Base-by-base conservation (phyloP, 2,888 invertebrate genomes). In the Cosmopolites sordidus region DNA sequence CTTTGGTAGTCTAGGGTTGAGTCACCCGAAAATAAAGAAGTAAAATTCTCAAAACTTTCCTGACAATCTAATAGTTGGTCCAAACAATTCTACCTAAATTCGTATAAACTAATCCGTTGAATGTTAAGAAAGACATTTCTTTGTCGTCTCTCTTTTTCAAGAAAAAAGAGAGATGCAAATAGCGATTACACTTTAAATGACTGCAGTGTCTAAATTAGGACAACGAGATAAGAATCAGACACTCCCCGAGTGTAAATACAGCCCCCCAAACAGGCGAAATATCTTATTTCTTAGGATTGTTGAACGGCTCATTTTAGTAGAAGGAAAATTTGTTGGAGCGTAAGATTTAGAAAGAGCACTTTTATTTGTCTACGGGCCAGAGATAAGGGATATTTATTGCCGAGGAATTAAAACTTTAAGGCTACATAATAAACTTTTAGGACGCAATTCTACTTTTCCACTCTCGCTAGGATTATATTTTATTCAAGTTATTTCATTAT, bases 201-300 rank as follows among this genome's bases (percentile, higher is more conserved):
- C 22, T 22, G 22, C 22, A 22, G 22, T 8, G 22, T 33, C 33
- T 12, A 33, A 33, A 33, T 12, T 33, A 33, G 11, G 11, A 33
- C 33, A 33, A 11, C 33, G 12, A 33, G 33, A 33, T 33, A 33
- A 33, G 33, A 33, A 33, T 33, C 11, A 33, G 12, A 12, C 4
- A 33, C 11, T 33, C 33, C 33, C 33, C 33, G 33, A 33, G n/a
- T 12, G 33, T 33, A 33, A 33, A 33, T 33, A 33, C 33, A 33
- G 11, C 33, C n/a, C 8, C 33, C 12, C 22, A 22, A 22, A 22
- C 46, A 38, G 41, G 33, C 51, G 54, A 45, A 16, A 49, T 49
- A 42, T 44, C 53, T 53, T 48, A 48, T 30, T 49, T 49, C 45
- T 38, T 44, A 29, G 52, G 37, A 52, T 47, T 52, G 42, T 43